phyloP scores from a whole-genome alignment of 2,113 vertebrate species.

The cat (Felis catus) region DNA sequence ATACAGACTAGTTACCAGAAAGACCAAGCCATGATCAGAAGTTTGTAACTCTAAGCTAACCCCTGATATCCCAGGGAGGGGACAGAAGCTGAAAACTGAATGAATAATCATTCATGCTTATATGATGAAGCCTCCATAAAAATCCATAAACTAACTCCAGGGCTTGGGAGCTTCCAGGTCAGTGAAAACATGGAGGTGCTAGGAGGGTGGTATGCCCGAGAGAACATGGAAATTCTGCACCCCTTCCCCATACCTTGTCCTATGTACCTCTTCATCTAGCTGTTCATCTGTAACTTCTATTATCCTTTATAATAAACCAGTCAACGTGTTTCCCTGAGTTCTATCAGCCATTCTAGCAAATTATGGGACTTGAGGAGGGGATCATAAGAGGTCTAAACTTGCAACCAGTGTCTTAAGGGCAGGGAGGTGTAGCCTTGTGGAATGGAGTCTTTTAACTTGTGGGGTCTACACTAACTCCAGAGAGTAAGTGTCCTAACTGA shows the following conservation, averaged over 20 bases:
- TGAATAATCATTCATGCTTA: background rate
- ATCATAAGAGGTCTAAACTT: background rate
- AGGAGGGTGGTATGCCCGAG: too few relatives aligned
- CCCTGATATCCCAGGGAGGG: background rate
- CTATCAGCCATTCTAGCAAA: background rate
- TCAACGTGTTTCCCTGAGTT: background rate
- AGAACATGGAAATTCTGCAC: background rate
- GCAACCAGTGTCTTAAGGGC: background rate
- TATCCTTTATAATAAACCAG: background rate
- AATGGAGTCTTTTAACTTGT: too few relatives aligned
- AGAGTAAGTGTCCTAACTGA: too few relatives aligned
- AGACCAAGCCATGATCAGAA: too few relatives aligned
- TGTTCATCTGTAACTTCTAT: background rate
- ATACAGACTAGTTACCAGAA: too few relatives aligned
- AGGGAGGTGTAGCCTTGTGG: too few relatives aligned
- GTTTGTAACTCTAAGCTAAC: too few relatives aligned
- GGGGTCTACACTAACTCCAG: too few relatives aligned
- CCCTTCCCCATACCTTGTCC: background rate
- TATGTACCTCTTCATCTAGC: background rate
- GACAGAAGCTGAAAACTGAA: background rate
- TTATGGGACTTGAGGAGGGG: background rate
- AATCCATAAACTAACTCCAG: background rate
- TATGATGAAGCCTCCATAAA: background rate
- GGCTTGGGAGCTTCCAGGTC: background rate
- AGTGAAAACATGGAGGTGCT: background rate